Evolutionary conservation across 2,113 vertebrate genomes (phyloP).

Genomic region (Pao palembangensis): DNA sequence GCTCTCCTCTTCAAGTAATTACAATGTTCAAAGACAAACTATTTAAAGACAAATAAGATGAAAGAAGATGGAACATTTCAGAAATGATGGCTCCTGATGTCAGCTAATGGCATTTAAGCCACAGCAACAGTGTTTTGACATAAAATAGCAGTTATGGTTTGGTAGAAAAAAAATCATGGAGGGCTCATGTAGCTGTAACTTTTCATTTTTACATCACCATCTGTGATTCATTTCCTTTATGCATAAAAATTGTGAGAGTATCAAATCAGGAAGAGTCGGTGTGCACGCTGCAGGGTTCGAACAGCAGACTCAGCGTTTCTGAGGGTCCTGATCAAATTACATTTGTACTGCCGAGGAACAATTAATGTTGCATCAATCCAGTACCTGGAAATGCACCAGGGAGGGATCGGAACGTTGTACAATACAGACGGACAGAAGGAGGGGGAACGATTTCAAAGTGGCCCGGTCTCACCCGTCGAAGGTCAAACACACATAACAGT

Average conservation of each 20-base stretch:
- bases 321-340: neutral
- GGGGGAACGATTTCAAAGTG: no score
- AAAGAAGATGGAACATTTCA: constrained; percentile 8
- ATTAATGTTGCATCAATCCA: no score
- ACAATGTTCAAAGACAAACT: constrained; percentile 19
- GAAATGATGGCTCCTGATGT: neutral
- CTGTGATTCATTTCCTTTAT: neutral
- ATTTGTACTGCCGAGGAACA: neutral
- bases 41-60: constrained; percentile 3
- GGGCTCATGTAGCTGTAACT: no score
- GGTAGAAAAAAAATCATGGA: no score
- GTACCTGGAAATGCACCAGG: no score
- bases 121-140: no score
- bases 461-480: no score
- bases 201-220: neutral
- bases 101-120: no score
- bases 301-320: neutral
- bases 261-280: neutral
- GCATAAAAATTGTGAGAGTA: neutral
- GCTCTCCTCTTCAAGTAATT: constrained; percentile 11
- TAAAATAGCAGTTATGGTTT: no score
- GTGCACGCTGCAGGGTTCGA: neutral
- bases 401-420: no score
- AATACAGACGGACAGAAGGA: no score
- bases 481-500: no score